Conservation (phyloP, 2,113 vertebrate genomes). For the Alectura lathami region DNA sequence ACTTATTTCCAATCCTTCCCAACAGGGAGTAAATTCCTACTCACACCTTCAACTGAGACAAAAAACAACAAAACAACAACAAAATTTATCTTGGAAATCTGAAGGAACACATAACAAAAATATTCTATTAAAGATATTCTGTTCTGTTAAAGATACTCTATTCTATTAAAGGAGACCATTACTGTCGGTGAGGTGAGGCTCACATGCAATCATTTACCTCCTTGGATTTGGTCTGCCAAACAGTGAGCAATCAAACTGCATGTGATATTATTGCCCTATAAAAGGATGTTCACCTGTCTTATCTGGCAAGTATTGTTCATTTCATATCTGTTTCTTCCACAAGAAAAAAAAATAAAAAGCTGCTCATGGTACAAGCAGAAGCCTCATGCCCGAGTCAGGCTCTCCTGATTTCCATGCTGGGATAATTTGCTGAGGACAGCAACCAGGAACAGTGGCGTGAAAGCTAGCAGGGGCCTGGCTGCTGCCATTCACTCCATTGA, state of each 20-base stretch:
- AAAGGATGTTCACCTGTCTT: conserved; percentile 28
- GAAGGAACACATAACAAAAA: background rate
- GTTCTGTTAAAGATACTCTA: too few relatives aligned
- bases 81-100: conserved; percentile 5
- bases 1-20: background rate
- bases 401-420: background rate
- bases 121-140: too few relatives aligned
- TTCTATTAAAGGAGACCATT: background rate
- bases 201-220: background rate
- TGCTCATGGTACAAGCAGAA: background rate
- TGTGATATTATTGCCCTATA: conserved; percentile 13
- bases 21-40: background rate
- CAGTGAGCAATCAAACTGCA: conserved; percentile 24
- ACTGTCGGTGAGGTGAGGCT: background rate
- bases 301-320: conserved; percentile 10
- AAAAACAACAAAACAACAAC: background rate
- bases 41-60: background rate
- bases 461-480: background rate
- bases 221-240: background rate
- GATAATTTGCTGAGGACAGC: background rate
- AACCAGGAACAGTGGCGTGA: background rate
- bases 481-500: background rate
- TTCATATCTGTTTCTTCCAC: conserved; percentile 11
- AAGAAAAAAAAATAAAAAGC: background rate
- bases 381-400: background rate